phyloP scores from a whole-genome alignment of 1,140 invertebrate genomes.

The Tribolium madens region DNA sequence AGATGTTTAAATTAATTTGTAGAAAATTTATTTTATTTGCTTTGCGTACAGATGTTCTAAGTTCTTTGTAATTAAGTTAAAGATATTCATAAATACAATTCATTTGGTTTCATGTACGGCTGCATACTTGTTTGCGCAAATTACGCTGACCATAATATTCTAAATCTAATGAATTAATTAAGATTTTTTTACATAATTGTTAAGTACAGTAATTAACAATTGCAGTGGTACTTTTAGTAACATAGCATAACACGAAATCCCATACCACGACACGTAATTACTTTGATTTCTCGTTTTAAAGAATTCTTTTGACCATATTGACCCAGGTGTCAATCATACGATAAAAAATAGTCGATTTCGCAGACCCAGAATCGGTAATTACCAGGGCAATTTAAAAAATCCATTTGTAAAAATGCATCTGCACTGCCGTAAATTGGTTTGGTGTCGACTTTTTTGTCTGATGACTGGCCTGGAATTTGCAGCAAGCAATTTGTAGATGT shows the following conservation, averaged over 20 bases:
- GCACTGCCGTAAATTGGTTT: conserved; percentile 6
- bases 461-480: conserved; percentile 33
- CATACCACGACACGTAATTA: conserved; percentile 11
- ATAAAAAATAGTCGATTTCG: conserved; percentile 27
- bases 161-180: neutral
- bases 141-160: neutral
- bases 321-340: conserved; percentile 13
- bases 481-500: conserved; percentile 30
- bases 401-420: conserved; percentile 37
- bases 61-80: neutral
- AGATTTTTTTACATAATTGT: neutral
- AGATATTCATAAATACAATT: neutral
- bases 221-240: neutral
- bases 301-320: neutral
- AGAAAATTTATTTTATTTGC: neutral
- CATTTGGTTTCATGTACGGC: neutral
- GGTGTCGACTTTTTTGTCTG: conserved; percentile 12
- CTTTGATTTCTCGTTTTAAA: neutral
- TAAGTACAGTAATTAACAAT: neutral
- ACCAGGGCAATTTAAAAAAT: conserved; percentile 30
- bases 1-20: neutral
- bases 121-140: neutral
- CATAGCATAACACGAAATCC: neutral
- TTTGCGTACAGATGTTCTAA: neutral
- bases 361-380: conserved; percentile 11